phyloP scores from a whole-genome alignment of 2,113 vertebrate species.

The Carettochelys insculpta region DNA sequence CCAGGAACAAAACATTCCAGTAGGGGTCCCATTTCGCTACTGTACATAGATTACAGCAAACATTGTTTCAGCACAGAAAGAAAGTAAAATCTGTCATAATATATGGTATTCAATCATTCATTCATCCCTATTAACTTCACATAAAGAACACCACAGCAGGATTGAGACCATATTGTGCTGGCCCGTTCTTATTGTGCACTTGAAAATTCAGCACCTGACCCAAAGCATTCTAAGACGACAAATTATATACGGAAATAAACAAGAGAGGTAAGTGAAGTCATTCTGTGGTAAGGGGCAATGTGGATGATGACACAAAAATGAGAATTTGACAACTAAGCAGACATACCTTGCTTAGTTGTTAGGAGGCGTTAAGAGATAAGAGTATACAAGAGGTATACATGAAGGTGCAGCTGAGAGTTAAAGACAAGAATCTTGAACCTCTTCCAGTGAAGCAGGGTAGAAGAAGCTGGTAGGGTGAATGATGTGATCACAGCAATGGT shows the following conservation, averaged over 20 bases:
- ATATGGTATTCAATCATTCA: neutral
- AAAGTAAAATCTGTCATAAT: neutral
- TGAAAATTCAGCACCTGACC: neutral
- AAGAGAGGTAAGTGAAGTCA: neutral
- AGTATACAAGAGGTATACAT: neutral
- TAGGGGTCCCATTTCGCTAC: neutral
- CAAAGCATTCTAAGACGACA: neutral
- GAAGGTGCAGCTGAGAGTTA: neutral
- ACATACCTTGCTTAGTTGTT: neutral
- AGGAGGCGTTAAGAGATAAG: neutral
- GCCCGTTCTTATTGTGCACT: neutral
- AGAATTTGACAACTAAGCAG: neutral
- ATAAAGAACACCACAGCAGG: neutral
- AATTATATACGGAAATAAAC: neutral
- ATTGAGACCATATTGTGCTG: neutral
- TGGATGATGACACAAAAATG: neutral
- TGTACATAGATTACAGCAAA: neutral
- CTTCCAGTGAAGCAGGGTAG: neutral
- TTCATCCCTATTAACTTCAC: neutral
- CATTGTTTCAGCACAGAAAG: neutral
- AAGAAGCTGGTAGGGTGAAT: neutral
- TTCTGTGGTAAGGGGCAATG: constrained; percentile 29
- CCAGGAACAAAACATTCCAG: no score
- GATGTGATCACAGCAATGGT: neutral
- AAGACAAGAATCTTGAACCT: neutral